Base-by-base conservation (phyloP, 2,797 vertebrate species). In the Clarias pachynema region DNA sequence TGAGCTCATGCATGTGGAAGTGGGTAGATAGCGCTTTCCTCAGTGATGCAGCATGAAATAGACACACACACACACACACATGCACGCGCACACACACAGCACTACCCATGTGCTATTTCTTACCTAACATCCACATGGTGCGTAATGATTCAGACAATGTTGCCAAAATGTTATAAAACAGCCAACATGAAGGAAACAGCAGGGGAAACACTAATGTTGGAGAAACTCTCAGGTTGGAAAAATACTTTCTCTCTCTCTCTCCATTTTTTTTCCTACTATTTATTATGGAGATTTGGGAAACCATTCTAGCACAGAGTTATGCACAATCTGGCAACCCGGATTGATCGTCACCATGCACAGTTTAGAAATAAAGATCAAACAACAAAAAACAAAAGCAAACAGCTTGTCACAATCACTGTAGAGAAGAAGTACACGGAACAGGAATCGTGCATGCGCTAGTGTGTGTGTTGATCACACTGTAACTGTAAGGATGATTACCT, bases 401-500 rank as follows among this genome's bases (percentile, higher is more conserved):
- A 12, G 44, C 44, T 2, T 49, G 10, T 10, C 44, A 49, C 10
- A 4, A 31, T 3, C n/a, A 4, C 49, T 4, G 20, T 14, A 20
- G 7, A 59, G 73, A 34, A 75, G 26, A 31, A 31, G 56, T 12
- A 29, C 7, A 31, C 72, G n/a, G 72, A 74, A 56, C 3, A 1
- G 72, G 44, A 15, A 56, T 53, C 24, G 5, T 12, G 14, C 70
- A 31, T 10, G 1, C 7, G 72, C 31, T 24, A 37, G 22, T n/a
- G 29, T 66, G 65, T 31, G 40, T 26, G 24, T 73, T 29, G 7
- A 31, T 57, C 3, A 75, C 18, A 31, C 15, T 40, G 31, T n/a
- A 62, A 15, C 44, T 79, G 14, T 18, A 60, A 60, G 20, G 69
- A 57, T 34, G 24, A 73, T 62, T 73, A 83, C 81, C 81, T 83